Conservation (phyloP, 2,113 vertebrate genomes). For the Elgaria multicarinata region DNA sequence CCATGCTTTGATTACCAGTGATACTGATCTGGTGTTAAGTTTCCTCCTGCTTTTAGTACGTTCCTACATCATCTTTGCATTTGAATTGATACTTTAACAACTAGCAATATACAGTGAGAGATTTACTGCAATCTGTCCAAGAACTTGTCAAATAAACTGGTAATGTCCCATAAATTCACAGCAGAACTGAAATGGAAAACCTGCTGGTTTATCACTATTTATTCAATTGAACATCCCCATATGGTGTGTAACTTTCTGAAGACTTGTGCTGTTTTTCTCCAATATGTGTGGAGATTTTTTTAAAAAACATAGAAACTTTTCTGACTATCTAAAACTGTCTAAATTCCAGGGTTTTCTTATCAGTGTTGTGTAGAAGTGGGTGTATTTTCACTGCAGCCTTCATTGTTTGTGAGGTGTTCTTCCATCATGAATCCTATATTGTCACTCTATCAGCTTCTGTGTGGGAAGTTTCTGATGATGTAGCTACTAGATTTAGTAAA, state of each 20-base stretch:
- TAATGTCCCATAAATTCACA: constrained; percentile 3
- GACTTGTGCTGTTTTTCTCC: neutral
- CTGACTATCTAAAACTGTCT: neutral
- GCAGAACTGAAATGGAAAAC: neutral
- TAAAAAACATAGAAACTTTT: neutral
- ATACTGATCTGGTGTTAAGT: neutral
- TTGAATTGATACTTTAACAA: neutral
- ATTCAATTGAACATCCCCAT: constrained; percentile 9
- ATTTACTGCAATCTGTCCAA: constrained; percentile 17
- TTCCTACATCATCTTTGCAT: neutral
- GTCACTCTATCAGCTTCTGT: constrained; percentile 25
- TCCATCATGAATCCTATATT: constrained; percentile 10
- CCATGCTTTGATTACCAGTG: neutral
- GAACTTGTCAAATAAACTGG: neutral
- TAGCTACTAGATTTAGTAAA: neutral
- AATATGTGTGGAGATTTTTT: neutral
- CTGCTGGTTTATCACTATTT: constrained; percentile 5
- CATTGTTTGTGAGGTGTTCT: constrained; percentile 17
- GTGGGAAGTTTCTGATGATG: constrained; percentile 31
- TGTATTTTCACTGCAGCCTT: neutral
- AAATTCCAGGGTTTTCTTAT: neutral
- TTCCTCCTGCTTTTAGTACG: neutral
- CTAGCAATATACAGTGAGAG: neutral
- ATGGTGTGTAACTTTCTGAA: neutral
- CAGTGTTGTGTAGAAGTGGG: constrained; percentile 28